These are phyloP conservation scores for Oophaga pumilio DNA, from an alignment of 2,113 vertebrate genomes.

Conservation along the genomic window DNA sequence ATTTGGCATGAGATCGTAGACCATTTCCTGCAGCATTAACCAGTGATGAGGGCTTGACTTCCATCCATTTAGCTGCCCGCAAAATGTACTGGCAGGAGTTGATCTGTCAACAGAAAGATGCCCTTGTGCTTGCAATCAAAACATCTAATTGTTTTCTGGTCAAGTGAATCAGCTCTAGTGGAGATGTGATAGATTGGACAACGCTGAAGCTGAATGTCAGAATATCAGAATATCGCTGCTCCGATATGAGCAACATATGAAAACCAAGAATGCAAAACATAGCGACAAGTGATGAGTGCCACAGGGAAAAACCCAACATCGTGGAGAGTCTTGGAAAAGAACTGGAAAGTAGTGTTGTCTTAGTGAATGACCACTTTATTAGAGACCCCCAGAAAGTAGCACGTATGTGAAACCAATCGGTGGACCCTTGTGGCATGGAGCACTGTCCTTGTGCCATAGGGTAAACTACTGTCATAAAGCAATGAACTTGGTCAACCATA, in stretches of 20 bases:
- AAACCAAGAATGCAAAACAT: neutral
- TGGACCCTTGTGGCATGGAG: too few species aligned
- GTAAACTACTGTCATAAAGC: too few species aligned
- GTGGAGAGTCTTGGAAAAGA: neutral
- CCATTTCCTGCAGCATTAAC: constrained; percentile 15
- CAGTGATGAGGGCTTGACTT: neutral
- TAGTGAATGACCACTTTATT: neutral
- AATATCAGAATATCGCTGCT: neutral
- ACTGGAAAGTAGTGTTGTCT: neutral
- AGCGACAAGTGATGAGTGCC: too few species aligned
- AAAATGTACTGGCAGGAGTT: neutral
- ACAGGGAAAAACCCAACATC: neutral
- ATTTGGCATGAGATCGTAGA: neutral
- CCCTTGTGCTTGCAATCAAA: constrained; percentile 8
- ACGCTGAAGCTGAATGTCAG: neutral
- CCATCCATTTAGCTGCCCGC: constrained; percentile 20
- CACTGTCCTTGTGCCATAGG: too few species aligned
- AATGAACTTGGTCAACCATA: too few species aligned
- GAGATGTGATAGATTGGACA: constrained; percentile 7
- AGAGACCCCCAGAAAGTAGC: too few species aligned
- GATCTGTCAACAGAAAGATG: constrained; percentile 24
- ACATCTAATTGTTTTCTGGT: constrained; percentile 4
- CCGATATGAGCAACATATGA: neutral
- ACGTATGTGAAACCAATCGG: too few species aligned
- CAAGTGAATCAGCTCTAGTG: neutral